Conservation (phyloP, 2,888 invertebrate genomes). For the Chesias legatella region DNA sequence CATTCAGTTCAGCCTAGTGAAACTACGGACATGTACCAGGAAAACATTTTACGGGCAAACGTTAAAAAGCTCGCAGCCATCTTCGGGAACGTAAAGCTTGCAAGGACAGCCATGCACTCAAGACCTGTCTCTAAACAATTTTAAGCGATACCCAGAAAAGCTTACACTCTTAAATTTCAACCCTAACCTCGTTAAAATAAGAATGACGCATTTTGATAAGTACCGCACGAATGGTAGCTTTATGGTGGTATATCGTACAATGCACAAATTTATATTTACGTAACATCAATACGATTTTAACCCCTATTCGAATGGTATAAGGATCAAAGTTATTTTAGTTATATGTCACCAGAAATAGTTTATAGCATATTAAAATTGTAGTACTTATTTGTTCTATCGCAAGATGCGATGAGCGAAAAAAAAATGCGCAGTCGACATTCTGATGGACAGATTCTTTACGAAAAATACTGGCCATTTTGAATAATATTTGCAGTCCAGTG, state of each 20-base stretch:
- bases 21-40: slow-evolving; percentile 31
- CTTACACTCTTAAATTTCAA: slow-evolving; percentile 26
- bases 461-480: too few relatives aligned
- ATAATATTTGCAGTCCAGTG: too few relatives aligned
- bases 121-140: slow-evolving; percentile 45
- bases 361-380: slow-evolving; percentile 60
- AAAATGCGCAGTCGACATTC: slow-evolving; percentile 40
- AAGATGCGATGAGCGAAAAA: slow-evolving; percentile 44
- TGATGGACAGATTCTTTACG: slow-evolving; percentile 22
- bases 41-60: slow-evolving; percentile 67
- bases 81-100: slow-evolving; percentile 65
- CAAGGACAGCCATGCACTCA: slow-evolving; percentile 65
- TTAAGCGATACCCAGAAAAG: slow-evolving; percentile 22
- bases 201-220: slow-evolving; percentile 11
- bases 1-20: slow-evolving; percentile 22
- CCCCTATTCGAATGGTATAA: slow-evolving; percentile 27
- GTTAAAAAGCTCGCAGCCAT: slow-evolving; percentile 65
- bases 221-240: slow-evolving; percentile 14
- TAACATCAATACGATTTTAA: slow-evolving; percentile 29
- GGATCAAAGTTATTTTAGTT: slow-evolving; percentile 7
- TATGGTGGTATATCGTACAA: slow-evolving; percentile 31
- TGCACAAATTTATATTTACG: slow-evolving; percentile 32
- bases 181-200: slow-evolving; percentile 35
- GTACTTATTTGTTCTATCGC: slow-evolving; percentile 47
- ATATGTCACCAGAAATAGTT: slow-evolving; percentile 38